phyloP scores from a whole-genome alignment of 2,888 invertebrate species.

The Azorinus chamasolen region DNA sequence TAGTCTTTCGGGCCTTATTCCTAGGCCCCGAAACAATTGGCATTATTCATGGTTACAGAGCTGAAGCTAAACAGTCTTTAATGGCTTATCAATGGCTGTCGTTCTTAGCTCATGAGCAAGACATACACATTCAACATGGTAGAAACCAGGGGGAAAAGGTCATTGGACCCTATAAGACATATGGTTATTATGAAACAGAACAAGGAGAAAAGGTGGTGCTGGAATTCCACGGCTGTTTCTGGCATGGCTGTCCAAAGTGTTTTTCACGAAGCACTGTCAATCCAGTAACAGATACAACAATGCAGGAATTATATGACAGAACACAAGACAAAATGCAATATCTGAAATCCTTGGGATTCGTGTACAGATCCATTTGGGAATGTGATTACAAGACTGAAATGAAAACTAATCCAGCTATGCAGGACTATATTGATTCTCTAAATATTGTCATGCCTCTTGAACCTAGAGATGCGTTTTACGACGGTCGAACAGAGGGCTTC shows the following conservation, averaged over 20 bases:
- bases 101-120: no score
- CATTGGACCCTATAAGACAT: conserved; percentile 35
- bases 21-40: conserved; percentile 18
- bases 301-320: conserved; percentile 34
- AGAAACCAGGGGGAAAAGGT: conserved; percentile 39
- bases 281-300: conserved; percentile 29
- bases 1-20: conserved; percentile 30
- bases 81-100: conserved; percentile 32
- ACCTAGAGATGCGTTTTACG: no score
- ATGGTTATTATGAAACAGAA: conserved; percentile 37
- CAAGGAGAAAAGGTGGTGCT: no score
- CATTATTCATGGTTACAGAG: conserved; percentile 43
- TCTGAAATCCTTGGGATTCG: no score
- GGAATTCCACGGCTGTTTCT: no score
- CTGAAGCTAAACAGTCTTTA: conserved; percentile 48
- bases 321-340: conserved; percentile 41
- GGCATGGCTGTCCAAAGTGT: no score
- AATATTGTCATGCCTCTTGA: no score
- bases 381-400: no score
- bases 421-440: conserved; percentile 16
- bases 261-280: conserved; percentile 36
- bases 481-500: conserved; percentile 73
- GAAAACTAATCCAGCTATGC: no score
- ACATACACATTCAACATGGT: conserved; percentile 31
- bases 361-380: no score